A percentile compares a stretch with the other conserved stretches of the same genome.
phyloP scores from a whole-genome alignment of 2,888 invertebrate species.

The Buathra laborator region DNA sequence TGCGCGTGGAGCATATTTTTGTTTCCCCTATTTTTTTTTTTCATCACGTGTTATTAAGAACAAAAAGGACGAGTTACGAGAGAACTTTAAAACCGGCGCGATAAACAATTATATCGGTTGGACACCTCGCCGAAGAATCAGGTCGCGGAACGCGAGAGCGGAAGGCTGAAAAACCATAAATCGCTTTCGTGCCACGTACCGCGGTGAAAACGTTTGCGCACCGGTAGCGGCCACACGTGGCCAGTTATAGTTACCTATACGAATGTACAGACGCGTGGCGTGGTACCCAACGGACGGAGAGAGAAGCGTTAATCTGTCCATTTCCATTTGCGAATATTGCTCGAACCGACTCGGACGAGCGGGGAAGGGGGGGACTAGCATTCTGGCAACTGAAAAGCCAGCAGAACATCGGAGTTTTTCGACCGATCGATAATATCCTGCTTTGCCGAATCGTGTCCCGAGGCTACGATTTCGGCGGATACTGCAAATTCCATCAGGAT shows the following conservation, averaged over 20 bases:
- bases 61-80: conserved; percentile 1
- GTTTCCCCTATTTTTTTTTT: neutral
- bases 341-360: neutral
- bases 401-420: conserved; percentile 31
- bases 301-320: conserved; percentile 65
- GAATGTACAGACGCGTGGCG: conserved; percentile 4
- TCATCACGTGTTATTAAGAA: neutral
- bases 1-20: neutral
- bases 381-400: conserved; percentile 36
- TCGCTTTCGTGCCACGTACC: conserved; percentile 46
- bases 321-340: conserved; percentile 67
- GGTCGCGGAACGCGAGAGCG: neutral
- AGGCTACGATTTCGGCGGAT: conserved; percentile 28
- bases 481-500: conserved; percentile 38
- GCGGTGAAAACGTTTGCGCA: conserved; percentile 18
- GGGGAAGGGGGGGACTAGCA: too few relatives aligned
- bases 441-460: neutral
- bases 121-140: conserved; percentile 22
- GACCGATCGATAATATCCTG: conserved; percentile 40
- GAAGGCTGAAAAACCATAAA: conserved; percentile 53
- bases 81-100: neutral
- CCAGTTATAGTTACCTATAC: neutral
- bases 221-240: conserved; percentile 23
- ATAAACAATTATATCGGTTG: conserved; percentile 38
- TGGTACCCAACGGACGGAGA: conserved; percentile 17